Evolutionary conservation across 2,888 invertebrate genomes (phyloP).

Genomic region (Drosophila eohydei): DNA sequence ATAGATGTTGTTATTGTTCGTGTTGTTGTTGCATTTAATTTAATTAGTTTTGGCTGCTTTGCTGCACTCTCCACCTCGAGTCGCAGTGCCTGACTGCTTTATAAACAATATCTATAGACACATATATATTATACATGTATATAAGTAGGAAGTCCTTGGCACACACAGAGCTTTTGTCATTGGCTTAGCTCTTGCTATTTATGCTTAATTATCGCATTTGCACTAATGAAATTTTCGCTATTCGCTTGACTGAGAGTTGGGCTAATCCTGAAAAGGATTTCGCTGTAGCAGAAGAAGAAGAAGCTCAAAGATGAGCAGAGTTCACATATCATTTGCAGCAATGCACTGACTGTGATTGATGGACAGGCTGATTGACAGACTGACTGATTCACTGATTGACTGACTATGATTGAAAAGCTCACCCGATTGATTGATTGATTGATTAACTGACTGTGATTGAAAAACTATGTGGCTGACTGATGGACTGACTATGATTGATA

Average conservation of each 20-base stretch:
- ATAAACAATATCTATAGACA: neutral
- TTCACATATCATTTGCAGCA: too few relatives aligned
- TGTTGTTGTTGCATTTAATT: constrained; percentile 67
- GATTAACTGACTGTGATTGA: neutral
- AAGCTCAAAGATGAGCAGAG: neutral
- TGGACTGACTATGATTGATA: neutral
- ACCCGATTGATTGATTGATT: neutral
- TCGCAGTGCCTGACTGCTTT: neutral
- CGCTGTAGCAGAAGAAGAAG: neutral
- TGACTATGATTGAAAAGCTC: neutral
- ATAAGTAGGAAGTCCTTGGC: neutral
- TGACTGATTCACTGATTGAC: neutral
- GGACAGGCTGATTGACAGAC: neutral
- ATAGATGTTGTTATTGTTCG: constrained; percentile 6
- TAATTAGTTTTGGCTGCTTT: constrained; percentile 64
- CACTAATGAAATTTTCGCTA: constrained; percentile 46
- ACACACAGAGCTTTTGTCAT: neutral
- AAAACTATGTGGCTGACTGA: neutral
- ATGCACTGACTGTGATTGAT: neutral
- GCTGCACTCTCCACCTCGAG: constrained; percentile 26
- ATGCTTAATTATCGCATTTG: constrained; percentile 53
- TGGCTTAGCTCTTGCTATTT: constrained; percentile 23
- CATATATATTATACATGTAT: neutral
- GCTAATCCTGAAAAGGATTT: neutral
- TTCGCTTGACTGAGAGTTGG: constrained; percentile 2